A percentile compares a stretch with the other conserved stretches of the same genome.
phyloP scores from a whole-genome alignment of 2,113 vertebrate species.

The Gallinago paraguaiae region DNA sequence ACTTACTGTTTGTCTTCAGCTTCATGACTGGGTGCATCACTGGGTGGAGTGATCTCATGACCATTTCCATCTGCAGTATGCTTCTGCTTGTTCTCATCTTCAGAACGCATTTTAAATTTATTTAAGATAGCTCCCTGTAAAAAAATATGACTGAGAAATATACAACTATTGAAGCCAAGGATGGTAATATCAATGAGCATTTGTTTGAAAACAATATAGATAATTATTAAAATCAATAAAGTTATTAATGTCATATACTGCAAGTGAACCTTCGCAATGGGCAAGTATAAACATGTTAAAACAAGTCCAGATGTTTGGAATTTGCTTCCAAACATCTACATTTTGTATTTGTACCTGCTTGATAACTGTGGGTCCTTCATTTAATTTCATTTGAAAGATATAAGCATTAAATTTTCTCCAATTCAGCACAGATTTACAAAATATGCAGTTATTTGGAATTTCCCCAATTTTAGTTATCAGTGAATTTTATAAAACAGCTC shows the following conservation, averaged over 20 bases:
- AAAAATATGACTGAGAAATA: background rate
- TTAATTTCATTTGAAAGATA: background rate
- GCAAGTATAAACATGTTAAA: background rate
- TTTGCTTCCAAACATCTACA: background rate
- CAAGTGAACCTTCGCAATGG: background rate
- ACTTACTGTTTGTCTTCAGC: slow-evolving; percentile 38
- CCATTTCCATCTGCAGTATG: background rate
- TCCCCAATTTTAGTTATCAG: background rate
- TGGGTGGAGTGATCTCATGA: background rate
- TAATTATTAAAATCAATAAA: background rate
- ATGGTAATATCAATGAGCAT: background rate
- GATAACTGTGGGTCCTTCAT: background rate
- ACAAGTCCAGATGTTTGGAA: background rate
- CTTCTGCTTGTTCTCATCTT: background rate
- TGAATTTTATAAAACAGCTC: background rate
- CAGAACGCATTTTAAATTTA: slow-evolving; percentile 41
- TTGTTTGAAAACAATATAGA: background rate
- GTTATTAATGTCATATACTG: background rate
- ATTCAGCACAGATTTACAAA: background rate
- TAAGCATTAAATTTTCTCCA: background rate
- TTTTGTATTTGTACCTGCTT: background rate
- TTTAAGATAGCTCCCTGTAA: background rate
- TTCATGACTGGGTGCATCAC: background rate
- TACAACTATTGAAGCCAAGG: background rate
- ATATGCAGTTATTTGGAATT: background rate